Conservation (phyloP, 2,113 vertebrate species). For the Etheostoma spectabile region DNA sequence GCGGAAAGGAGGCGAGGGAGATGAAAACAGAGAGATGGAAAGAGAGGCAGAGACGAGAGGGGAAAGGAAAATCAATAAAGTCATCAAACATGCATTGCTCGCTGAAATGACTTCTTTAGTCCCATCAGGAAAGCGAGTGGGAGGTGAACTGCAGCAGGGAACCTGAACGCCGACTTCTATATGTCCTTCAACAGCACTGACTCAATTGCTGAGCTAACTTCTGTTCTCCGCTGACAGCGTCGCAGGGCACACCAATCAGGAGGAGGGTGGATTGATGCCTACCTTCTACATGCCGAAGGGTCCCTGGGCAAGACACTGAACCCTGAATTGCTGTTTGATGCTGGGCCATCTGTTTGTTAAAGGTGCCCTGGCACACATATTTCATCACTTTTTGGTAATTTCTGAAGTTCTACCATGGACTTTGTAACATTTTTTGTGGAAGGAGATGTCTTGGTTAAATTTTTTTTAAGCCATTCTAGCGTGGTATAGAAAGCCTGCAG, state of each 20-base stretch:
- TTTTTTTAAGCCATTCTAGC: too few relatives aligned
- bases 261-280: too few relatives aligned
- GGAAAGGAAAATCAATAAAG: constrained; percentile 84
- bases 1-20: constrained; percentile 45
- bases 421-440: too few relatives aligned
- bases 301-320: too few relatives aligned
- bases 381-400: too few relatives aligned
- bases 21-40: constrained; percentile 46
- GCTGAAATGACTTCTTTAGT: constrained; percentile 83
- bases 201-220: constrained; percentile 66
- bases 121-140: constrained; percentile 73
- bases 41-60: constrained; percentile 39
- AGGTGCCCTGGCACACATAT: too few relatives aligned
- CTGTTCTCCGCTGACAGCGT: constrained; percentile 11
- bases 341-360: too few relatives aligned
- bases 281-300: too few relatives aligned
- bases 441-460: too few relatives aligned
- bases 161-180: constrained; percentile 68
- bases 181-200: constrained; percentile 73
- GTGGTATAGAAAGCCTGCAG: too few relatives aligned
- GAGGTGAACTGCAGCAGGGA: constrained; percentile 67
- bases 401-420: too few relatives aligned
- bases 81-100: constrained; percentile 85
- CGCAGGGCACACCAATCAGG: background rate
- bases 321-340: too few relatives aligned